Evolutionary conservation across 1,140 invertebrate genomes (phyloP).

Genomic region (Chironomus striatipennis): DNA sequence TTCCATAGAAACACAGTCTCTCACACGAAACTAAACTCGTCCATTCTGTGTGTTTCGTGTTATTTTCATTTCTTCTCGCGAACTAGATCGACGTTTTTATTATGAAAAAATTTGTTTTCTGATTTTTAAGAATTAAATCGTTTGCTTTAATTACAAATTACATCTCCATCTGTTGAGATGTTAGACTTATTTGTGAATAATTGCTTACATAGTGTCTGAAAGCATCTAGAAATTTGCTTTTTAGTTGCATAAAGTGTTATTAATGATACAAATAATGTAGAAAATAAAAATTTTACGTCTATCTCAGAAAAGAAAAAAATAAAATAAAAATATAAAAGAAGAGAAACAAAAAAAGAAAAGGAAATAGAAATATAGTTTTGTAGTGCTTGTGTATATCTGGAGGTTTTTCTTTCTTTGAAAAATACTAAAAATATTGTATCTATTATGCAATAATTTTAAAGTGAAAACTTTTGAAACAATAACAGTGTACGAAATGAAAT

Average conservation of each 20-base stretch:
- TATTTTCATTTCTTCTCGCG: constrained; percentile 12
- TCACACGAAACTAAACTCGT: not conserved
- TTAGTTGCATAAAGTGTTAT: not conserved
- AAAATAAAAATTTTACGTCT: not conserved
- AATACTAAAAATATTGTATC: not conserved
- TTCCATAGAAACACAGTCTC: not conserved
- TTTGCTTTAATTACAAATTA: constrained; percentile 14
- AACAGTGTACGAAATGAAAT: constrained; percentile 2
- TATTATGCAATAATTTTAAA: constrained; percentile 5
- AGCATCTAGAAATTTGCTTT: constrained; percentile 4
- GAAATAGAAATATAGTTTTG: not conserved
- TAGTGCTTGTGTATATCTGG: constrained; percentile 7
- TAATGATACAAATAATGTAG: not conserved
- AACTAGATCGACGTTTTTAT: not conserved
- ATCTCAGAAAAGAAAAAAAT: not conserved
- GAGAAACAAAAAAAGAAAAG: not conserved
- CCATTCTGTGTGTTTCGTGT: not conserved
- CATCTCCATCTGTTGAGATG: not conserved
- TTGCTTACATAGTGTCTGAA: not conserved
- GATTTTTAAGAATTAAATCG: constrained; percentile 3
- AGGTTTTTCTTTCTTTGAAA: not conserved
- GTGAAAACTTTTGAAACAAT: not conserved
- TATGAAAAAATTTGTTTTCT: not conserved
- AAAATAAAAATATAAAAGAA: not conserved
- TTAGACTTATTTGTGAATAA: not conserved